These are phyloP conservation scores for Ophion ellenae DNA, from an alignment of 2,888 invertebrate genomes.

Conservation along the genomic window DNA sequence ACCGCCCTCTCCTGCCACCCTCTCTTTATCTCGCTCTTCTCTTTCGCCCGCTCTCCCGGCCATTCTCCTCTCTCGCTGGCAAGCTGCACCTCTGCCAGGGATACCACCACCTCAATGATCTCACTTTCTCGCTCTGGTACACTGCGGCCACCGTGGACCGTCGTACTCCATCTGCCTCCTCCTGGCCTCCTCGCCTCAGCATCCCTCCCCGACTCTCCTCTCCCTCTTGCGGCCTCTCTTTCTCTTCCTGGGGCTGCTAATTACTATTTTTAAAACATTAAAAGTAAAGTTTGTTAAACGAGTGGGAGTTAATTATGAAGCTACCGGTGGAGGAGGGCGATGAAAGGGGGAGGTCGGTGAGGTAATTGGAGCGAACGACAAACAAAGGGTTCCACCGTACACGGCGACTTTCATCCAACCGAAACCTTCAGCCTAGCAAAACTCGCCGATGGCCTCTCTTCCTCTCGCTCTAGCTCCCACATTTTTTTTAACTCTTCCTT, in stretches of 20 bases:
- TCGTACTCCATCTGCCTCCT: conserved; percentile 63
- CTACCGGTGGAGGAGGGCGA: conserved; percentile 76
- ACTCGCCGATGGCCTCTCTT: conserved; percentile 41
- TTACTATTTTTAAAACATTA: conserved; percentile 84
- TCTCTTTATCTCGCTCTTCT: conserved; percentile 36
- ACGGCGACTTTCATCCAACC: conserved; percentile 70
- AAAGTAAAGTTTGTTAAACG: conserved; percentile 84
- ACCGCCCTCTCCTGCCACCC: conserved; percentile 55
- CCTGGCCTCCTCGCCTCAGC: conserved; percentile 56
- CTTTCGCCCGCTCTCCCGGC: conserved; percentile 7
- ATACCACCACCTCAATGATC: conserved; percentile 72
- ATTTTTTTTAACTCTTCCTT: conserved; percentile 68
- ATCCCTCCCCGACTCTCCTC: conserved; percentile 41
- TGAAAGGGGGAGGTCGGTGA: conserved; percentile 71
- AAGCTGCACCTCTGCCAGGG: conserved; percentile 69
- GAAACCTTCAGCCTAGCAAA: conserved; percentile 52
- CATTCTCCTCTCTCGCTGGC: conserved; percentile 16
- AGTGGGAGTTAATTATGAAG: conserved; percentile 84
- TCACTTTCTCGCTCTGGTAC: conserved; percentile 66
- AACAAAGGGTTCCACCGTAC: conserved; percentile 79
- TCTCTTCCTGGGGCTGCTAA: conserved; percentile 80
- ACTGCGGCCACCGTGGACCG: conserved; percentile 43
- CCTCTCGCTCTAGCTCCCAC: conserved; percentile 31
- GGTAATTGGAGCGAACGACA: conserved; percentile 84
- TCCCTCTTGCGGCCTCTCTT: conserved; percentile 54